Conservation (phyloP, 2,113 vertebrate genomes). For the Rhabdomys dilectus region DNA sequence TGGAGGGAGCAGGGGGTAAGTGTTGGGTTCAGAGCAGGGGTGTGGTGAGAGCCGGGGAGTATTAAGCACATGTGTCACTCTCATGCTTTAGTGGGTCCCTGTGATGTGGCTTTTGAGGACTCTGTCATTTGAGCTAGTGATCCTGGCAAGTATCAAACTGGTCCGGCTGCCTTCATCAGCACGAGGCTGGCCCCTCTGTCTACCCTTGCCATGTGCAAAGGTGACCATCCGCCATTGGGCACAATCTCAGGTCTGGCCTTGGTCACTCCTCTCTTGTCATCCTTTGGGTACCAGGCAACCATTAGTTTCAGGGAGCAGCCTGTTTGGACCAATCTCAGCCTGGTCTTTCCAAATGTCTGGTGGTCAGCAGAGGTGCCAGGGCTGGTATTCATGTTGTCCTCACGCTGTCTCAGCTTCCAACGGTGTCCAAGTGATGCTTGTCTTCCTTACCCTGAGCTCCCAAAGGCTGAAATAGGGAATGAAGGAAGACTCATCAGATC, state of each 20-base stretch:
- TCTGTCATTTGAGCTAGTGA: neutral
- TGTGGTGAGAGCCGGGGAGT: neutral
- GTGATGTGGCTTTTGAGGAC: neutral
- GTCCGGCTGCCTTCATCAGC: neutral
- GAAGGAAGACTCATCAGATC: neutral
- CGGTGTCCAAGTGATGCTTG: fast-evolving
- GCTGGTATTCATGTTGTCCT: neutral
- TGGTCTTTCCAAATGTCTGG: constrained; percentile 42
- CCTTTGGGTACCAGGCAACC: constrained; percentile 15
- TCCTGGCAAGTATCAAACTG: neutral
- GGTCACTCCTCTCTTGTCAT: constrained; percentile 22
- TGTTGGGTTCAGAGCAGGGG: neutral
- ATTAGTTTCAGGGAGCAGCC: constrained; percentile 31
- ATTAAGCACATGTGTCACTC: neutral
- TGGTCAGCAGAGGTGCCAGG: neutral
- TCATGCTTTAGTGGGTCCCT: neutral
- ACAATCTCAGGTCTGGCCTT: neutral
- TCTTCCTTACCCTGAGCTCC: neutral
- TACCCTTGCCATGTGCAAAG: neutral
- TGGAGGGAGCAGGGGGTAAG: neutral
- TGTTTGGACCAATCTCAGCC: neutral
- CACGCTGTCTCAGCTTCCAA: neutral
- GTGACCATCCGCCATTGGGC: neutral
- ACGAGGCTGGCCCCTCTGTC: neutral
- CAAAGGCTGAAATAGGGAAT: neutral